Evolutionary conservation across 1,140 invertebrate species (phyloP).

Genomic region (Protaetia brevitarsis): DNA sequence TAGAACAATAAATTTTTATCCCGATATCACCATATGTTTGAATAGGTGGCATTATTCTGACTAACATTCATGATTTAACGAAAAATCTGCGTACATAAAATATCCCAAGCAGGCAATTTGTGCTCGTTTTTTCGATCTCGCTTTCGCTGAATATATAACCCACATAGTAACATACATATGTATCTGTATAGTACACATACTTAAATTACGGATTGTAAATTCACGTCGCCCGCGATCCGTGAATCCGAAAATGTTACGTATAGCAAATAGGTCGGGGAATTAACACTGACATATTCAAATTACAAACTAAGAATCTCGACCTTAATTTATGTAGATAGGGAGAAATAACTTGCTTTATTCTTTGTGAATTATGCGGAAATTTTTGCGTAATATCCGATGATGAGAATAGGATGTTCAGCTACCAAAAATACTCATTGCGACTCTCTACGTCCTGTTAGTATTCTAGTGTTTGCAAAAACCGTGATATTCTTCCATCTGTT

Average conservation of each 20-base stretch:
- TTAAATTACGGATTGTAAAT: neutral
- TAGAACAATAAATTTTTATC: neutral
- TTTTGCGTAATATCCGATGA: no score
- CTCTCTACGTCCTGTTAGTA: no score
- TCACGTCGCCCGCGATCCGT: neutral
- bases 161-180: neutral
- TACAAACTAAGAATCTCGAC: neutral
- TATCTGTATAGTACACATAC: neutral
- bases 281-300: slow-evolving; percentile 6
- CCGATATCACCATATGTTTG: neutral
- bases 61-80: neutral
- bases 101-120: neutral
- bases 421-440: no score
- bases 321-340: neutral
- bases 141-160: neutral
- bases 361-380: neutral
- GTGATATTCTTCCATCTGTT: no score
- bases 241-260: slow-evolving; percentile 1
- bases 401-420: no score
- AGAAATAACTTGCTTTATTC: neutral
- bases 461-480: no score
- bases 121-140: neutral
- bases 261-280: neutral
- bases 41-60: neutral
- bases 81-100: neutral